phyloP scores from a whole-genome alignment of 2,113 vertebrate species.

The Pristiophorus japonicus region DNA sequence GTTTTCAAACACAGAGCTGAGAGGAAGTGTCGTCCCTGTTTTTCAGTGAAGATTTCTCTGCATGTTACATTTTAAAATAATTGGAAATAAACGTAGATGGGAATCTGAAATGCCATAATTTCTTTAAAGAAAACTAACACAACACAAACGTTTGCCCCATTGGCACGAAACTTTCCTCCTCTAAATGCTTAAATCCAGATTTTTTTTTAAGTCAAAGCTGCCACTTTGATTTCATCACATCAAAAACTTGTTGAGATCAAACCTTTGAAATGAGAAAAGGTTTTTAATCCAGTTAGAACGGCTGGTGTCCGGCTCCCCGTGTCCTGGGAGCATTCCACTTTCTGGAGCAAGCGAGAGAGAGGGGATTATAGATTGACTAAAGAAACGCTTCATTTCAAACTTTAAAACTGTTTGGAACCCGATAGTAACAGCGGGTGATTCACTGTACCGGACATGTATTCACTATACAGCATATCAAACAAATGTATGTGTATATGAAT shows the following conservation, averaged over 20 bases:
- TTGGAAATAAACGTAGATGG: neutral
- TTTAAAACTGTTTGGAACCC: neutral
- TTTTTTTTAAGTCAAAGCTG: constrained; percentile 79
- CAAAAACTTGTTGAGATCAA: constrained; percentile 87
- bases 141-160: neutral
- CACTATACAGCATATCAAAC: neutral
- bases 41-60: neutral
- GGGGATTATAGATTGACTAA: constrained; percentile 41
- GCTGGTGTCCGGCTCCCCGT: constrained; percentile 66
- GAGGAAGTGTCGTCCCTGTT: neutral
- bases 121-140: neutral
- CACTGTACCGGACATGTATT: neutral
- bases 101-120: too few species aligned
- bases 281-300: constrained; percentile 87
- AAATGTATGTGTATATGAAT: neutral
- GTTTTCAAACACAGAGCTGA: neutral
- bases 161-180: constrained; percentile 42
- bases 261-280: constrained; percentile 92
- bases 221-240: constrained; percentile 98
- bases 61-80: neutral
- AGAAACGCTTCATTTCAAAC: constrained; percentile 13
- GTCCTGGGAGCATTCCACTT: constrained; percentile 66
- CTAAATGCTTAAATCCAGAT: constrained; percentile 71
- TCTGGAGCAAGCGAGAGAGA: constrained; percentile 42
- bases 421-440: neutral